phyloP scores from a whole-genome alignment of 92 coral and sea anemone genomes.

The Epizoanthus ramosus region DNA sequence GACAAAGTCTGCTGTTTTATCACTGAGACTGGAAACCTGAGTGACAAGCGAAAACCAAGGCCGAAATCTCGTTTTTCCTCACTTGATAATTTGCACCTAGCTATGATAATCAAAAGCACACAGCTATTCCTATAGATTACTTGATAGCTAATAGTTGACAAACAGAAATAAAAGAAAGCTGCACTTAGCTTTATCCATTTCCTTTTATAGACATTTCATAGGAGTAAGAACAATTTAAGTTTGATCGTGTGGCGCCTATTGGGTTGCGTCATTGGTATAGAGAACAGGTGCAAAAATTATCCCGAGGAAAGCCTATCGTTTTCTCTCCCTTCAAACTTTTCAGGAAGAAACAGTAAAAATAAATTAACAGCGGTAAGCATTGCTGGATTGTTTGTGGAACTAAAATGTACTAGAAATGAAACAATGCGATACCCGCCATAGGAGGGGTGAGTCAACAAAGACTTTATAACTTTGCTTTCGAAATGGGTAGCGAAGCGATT shows the following conservation, averaged over 20 bases:
- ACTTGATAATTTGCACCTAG: neutral
- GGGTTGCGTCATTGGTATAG: neutral
- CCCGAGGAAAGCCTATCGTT: neutral
- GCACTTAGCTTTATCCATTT: neutral
- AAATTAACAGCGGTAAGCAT: neutral
- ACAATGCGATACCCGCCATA: conserved; percentile 35
- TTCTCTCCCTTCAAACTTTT: neutral
- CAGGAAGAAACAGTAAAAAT: neutral
- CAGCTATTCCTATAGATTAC: conserved; percentile 8
- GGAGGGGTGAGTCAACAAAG: conserved; percentile 22
- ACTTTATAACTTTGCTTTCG: neutral
- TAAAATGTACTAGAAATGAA: conserved; percentile 14
- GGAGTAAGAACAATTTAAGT: neutral
- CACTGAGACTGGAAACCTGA: no score
- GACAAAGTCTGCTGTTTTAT: no score
- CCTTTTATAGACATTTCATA: conserved; percentile 40
- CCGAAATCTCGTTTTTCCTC: neutral
- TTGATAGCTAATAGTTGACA: conserved; percentile 16
- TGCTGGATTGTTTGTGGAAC: neutral
- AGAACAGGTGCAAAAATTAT: conserved; percentile 33
- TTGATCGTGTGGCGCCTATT: conserved; percentile 15
- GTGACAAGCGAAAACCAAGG: neutral
- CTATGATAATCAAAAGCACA: conserved; percentile 24
- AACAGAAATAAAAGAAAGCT: neutral
- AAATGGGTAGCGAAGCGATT: neutral